These are phyloP conservation scores for Coregonus sp. DNA, from an alignment of 2,797 vertebrate species.

Conservation along the genomic window DNA sequence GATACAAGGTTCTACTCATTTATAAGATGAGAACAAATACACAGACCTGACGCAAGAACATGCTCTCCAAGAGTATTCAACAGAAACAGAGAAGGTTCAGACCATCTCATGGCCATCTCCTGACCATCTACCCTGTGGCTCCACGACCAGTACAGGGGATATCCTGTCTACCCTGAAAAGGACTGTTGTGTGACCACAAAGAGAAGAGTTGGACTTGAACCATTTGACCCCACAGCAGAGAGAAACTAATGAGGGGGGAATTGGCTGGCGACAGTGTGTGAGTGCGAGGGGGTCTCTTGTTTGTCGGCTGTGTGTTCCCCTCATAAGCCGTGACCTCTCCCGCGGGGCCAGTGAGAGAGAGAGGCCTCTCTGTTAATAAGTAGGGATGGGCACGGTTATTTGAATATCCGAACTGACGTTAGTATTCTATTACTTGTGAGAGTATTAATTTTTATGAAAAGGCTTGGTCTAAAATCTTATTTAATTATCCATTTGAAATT, in stretches of 20 bases:
- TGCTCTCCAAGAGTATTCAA: not conserved
- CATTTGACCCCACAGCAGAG: slow-evolving; percentile 33
- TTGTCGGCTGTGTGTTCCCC: slow-evolving; percentile 50
- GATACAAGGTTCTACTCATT: not conserved
- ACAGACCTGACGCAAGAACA: not conserved
- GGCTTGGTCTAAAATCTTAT: too few relatives aligned
- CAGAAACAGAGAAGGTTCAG: not conserved
- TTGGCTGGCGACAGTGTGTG: too few relatives aligned
- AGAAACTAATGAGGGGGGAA: too few relatives aligned
- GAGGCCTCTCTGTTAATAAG: too few relatives aligned
- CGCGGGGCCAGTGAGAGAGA: too few relatives aligned
- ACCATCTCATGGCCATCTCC: not conserved
- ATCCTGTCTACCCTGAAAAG: not conserved
- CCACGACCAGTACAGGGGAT: not conserved
- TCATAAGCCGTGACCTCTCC: slow-evolving; percentile 38
- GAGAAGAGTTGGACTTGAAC: too few relatives aligned
- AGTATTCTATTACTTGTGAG: too few relatives aligned
- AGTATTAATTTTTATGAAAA: too few relatives aligned
- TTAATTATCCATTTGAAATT: too few relatives aligned
- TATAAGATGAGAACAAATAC: not conserved
- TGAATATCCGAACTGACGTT: too few relatives aligned
- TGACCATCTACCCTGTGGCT: not conserved
- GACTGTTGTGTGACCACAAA: slow-evolving; percentile 34
- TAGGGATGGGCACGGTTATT: too few relatives aligned
- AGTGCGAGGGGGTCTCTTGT: slow-evolving; percentile 15